Evolutionary conservation across 2,797 vertebrate genomes (phyloP).

Genomic region (Coregonus suidteri): DNA sequence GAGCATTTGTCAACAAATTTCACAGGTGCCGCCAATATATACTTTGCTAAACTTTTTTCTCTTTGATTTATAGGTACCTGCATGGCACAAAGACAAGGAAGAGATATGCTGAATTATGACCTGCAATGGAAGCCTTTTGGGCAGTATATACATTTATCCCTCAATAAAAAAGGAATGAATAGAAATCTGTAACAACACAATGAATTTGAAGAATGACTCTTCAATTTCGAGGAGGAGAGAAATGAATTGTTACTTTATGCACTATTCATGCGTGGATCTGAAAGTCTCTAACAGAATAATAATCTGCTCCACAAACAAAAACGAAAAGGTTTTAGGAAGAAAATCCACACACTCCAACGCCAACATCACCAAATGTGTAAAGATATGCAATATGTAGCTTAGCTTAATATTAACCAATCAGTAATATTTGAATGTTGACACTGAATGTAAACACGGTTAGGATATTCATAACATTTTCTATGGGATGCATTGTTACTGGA

Average conservation of each 20-base stretch:
- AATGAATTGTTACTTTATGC: conserved; percentile 67
- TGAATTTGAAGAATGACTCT: conserved; percentile 69
- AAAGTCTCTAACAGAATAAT: conserved; percentile 59
- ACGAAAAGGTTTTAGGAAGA: conserved; percentile 50
- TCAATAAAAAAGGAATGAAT: conserved; percentile 23
- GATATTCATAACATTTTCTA: neutral
- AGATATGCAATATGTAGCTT: neutral
- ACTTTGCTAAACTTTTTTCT: conserved; percentile 20
- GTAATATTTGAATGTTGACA: neutral
- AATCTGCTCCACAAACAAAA: conserved; percentile 33
- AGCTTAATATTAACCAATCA: neutral
- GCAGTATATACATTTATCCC: conserved; percentile 39
- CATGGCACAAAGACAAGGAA: conserved; percentile 42
- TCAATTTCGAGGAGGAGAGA: conserved; percentile 55
- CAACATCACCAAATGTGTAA: neutral
- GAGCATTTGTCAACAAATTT: conserved; percentile 23
- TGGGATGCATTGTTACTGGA: neutral
- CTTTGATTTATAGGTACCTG: conserved; percentile 55
- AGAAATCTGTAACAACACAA: conserved; percentile 51
- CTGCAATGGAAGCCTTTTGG: conserved; percentile 45
- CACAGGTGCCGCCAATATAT: conserved; percentile 27
- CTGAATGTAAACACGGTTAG: neutral
- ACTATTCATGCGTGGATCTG: conserved; percentile 70
- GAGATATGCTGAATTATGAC: conserved; percentile 50
- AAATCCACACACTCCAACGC: neutral